phyloP scores from a whole-genome alignment of 2,888 invertebrate species.

The Argyra leucocephala region DNA sequence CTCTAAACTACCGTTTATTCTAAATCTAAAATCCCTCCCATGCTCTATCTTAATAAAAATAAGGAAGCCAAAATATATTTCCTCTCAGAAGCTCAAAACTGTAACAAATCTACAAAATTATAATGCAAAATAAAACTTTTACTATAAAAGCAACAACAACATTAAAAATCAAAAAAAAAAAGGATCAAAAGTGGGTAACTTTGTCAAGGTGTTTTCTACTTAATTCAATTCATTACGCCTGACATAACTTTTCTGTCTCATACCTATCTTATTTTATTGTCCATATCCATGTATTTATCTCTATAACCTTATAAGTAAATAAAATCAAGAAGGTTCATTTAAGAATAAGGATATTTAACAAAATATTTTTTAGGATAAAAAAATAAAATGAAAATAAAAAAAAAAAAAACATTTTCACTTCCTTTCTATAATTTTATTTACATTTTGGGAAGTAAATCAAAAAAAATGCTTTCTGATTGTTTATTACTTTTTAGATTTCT shows the following conservation, averaged over 20 bases:
- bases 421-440: conserved; percentile 1
- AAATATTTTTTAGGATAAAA: neutral
- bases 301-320: too few species aligned
- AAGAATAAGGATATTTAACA: neutral
- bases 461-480: neutral
- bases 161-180: neutral
- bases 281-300: too few species aligned
- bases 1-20: too few species aligned
- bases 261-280: too few species aligned
- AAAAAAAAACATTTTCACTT: neutral
- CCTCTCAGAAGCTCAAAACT: too few species aligned
- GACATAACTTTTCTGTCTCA: conserved; percentile 10
- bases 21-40: too few species aligned
- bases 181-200: neutral
- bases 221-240: conserved; percentile 19
- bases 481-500: neutral
- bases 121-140: neutral
- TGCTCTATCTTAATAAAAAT: too few species aligned
- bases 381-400: too few species aligned
- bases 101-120: too few species aligned
- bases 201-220: conserved; percentile 13
- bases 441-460: too few species aligned
- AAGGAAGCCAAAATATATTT: too few species aligned
- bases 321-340: neutral
- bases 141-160: neutral